Percentiles rank a stretch among this genome's conserved stretches.
These are phyloP conservation scores for Ceyx melanurus DNA, from an alignment of 2,113 vertebrate genomes.

Conservation along the genomic window DNA sequence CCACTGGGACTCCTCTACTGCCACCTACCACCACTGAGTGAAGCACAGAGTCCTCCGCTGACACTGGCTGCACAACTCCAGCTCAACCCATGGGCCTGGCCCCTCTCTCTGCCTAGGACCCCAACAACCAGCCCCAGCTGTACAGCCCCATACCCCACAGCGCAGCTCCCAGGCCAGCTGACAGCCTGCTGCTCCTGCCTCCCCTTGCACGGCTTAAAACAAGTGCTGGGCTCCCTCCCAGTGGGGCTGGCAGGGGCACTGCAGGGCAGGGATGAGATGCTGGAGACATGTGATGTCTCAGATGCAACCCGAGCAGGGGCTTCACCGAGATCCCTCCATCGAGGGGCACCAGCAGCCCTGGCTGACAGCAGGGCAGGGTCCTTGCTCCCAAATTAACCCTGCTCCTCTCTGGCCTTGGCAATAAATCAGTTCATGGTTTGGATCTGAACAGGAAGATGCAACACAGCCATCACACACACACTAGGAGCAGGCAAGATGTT, in stretches of 20 bases:
- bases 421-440: neutral
- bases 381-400: neutral
- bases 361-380: neutral
- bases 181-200: neutral
- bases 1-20: neutral
- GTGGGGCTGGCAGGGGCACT: neutral
- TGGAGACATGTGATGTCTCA: accelerated
- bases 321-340: neutral
- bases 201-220: neutral
- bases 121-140: accelerated
- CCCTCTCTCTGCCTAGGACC: neutral
- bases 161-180: neutral
- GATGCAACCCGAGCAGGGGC: accelerated
- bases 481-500: neutral
- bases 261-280: accelerated
- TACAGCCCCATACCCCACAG: neutral
- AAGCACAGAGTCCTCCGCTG: neutral
- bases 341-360: neutral
- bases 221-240: neutral
- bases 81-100: neutral
- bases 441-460: accelerated
- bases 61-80: neutral
- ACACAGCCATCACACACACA: neutral
- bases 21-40: neutral
- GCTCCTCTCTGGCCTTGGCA: neutral